Conservation (phyloP, 2,113 vertebrate species). For the Albula goreensis region DNA sequence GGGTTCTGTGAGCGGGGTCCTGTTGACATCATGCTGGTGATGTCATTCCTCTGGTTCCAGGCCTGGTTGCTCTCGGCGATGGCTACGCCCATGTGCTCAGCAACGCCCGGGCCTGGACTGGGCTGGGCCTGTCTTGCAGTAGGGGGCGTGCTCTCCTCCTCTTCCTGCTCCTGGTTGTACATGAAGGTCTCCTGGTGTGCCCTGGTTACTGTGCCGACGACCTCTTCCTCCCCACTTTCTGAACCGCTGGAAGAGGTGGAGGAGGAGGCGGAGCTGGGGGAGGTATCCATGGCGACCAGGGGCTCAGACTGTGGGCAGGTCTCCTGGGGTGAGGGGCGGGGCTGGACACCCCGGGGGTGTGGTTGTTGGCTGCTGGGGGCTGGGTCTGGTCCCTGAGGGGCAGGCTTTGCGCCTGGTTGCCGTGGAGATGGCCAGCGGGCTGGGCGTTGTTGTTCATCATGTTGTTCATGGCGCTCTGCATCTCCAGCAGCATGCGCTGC, state of each 20-base stretch:
- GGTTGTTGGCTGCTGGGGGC: neutral
- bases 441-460: constrained; percentile 82
- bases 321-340: constrained; percentile 35
- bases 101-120: constrained; percentile 46
- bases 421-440: constrained; percentile 46
- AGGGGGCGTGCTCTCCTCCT: constrained; percentile 56
- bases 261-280: constrained; percentile 55
- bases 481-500: constrained; percentile 94
- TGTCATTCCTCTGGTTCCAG: constrained; percentile 66
- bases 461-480: constrained; percentile 96
- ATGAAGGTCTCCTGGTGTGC: constrained; percentile 90
- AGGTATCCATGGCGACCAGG: constrained; percentile 60
- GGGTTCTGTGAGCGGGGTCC: constrained; percentile 43
- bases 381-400: constrained; percentile 36
- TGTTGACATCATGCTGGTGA: constrained; percentile 47
- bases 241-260: constrained; percentile 48
- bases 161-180: constrained; percentile 84
- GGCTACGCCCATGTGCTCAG: neutral
- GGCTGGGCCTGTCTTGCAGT: constrained; percentile 43
- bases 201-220: constrained; percentile 82
- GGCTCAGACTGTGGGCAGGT: constrained; percentile 45
- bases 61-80: constrained; percentile 59
- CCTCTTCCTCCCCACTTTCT: constrained; percentile 86
- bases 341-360: too few species aligned
- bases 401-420: constrained; percentile 42